phyloP scores from a whole-genome alignment of 2,888 invertebrate species.

The Papilio gigon region DNA sequence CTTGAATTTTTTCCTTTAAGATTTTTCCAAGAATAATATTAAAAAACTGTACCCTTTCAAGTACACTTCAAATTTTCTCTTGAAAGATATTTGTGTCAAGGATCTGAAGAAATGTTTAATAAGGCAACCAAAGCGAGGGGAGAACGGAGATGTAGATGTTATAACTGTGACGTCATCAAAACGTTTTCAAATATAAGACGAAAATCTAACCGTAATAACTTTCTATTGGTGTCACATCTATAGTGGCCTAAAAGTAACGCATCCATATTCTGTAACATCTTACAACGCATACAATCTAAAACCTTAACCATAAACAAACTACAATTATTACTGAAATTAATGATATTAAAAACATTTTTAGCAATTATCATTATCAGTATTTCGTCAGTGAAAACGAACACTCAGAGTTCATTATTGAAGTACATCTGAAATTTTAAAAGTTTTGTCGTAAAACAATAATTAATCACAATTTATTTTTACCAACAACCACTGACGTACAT shows the following conservation, averaged over 20 bases:
- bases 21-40: not conserved
- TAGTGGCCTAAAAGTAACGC: too few species aligned
- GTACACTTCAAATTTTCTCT: constrained; percentile 18
- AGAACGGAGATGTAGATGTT: not conserved
- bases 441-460: not conserved
- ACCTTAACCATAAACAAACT: too few species aligned
- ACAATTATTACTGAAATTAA: too few species aligned
- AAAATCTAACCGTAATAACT: too few species aligned
- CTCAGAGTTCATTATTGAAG: not conserved
- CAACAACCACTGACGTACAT: constrained; percentile 19
- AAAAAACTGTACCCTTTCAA: not conserved
- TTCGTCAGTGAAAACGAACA: not conserved
- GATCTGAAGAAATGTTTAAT: constrained; percentile 2
- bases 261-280: too few species aligned
- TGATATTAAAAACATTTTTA: too few species aligned
- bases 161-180: not conserved
- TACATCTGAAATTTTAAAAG: not conserved
- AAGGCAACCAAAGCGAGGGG: constrained; percentile 1
- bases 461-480: constrained; percentile 17
- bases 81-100: constrained; percentile 26
- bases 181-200: too few species aligned
- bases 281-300: too few species aligned
- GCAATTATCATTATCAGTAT: too few species aligned
- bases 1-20: too few species aligned
- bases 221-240: too few species aligned